Evolutionary conservation across 2,113 vertebrate genomes (phyloP).

Genomic region (Brachypteracias leptosomus): DNA sequence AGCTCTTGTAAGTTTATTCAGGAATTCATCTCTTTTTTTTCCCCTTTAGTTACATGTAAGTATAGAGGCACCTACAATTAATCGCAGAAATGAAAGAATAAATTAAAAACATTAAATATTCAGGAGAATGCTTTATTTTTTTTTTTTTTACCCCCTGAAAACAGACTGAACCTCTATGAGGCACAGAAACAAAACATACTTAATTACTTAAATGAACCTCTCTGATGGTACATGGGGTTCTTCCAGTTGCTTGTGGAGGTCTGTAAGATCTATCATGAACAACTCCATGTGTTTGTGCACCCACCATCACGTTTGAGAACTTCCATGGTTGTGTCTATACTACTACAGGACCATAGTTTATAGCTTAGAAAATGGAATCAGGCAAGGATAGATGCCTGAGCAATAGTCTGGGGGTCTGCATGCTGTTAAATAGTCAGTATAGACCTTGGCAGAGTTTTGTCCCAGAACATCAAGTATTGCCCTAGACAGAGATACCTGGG

Average conservation of each 20-base stretch:
- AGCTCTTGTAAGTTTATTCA: not conserved
- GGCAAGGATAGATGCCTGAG: not conserved
- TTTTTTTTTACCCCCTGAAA: not conserved
- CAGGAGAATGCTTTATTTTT: not conserved
- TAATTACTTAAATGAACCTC: not conserved
- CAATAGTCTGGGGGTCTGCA: not conserved
- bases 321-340: rapidly evolving
- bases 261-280: not conserved
- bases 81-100: not conserved
- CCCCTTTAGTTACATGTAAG: not conserved
- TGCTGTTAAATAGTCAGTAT: not conserved
- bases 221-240: not conserved
- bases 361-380: not conserved
- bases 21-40: not conserved
- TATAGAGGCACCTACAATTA: not conserved
- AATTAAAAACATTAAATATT: not conserved
- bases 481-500: not conserved
- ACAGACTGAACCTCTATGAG: not conserved
- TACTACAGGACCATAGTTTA: not conserved
- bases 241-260: not conserved
- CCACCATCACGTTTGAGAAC: not conserved
- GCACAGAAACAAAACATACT: not conserved
- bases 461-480: not conserved
- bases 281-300: not conserved
- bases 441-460: not conserved